Evolutionary conservation across 2,888 invertebrate species (phyloP).

Genomic region (Calephelis perditalis): DNA sequence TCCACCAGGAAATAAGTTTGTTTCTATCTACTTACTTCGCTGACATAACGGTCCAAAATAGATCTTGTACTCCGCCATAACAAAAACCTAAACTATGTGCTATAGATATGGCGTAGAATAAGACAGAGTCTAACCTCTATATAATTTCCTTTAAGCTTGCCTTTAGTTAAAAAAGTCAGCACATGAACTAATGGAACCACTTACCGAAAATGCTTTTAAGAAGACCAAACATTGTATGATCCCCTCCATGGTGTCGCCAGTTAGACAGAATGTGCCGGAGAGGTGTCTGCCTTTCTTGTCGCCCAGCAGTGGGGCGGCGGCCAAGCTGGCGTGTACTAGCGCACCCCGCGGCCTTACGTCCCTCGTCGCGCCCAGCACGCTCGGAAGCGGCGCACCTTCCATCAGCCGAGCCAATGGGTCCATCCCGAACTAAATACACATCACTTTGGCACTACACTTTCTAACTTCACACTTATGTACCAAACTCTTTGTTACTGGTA

Average conservation of each 20-base stretch:
- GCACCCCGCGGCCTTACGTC: slow-evolving; percentile 82
- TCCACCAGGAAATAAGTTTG: no score
- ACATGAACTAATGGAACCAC: slow-evolving; percentile 44
- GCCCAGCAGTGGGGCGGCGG: slow-evolving; percentile 84
- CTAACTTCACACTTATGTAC: no score
- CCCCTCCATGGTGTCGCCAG: slow-evolving; percentile 95
- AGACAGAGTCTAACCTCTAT: no score
- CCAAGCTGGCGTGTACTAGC: slow-evolving; percentile 86
- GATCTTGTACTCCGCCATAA: no score
- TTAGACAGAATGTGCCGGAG: slow-evolving; percentile 92
- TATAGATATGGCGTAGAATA: no score
- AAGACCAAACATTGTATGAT: slow-evolving; percentile 95
- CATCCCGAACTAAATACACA: slow-evolving; percentile 68
- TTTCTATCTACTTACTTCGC: no score
- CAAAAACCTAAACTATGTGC: no score
- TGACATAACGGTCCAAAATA: no score
- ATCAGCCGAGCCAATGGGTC: slow-evolving; percentile 90
- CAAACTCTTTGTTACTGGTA: no score
- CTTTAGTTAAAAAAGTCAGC: no score
- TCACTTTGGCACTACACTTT: slow-evolving; percentile 26
- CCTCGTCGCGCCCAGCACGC: slow-evolving; percentile 71
- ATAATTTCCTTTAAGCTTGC: no score
- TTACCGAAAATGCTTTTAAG: slow-evolving; percentile 95
- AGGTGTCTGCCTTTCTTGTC: slow-evolving; percentile 88
- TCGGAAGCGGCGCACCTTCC: slow-evolving; percentile 84